phyloP scores from a whole-genome alignment of 2,797 vertebrate genomes.

The Argentina silus region DNA sequence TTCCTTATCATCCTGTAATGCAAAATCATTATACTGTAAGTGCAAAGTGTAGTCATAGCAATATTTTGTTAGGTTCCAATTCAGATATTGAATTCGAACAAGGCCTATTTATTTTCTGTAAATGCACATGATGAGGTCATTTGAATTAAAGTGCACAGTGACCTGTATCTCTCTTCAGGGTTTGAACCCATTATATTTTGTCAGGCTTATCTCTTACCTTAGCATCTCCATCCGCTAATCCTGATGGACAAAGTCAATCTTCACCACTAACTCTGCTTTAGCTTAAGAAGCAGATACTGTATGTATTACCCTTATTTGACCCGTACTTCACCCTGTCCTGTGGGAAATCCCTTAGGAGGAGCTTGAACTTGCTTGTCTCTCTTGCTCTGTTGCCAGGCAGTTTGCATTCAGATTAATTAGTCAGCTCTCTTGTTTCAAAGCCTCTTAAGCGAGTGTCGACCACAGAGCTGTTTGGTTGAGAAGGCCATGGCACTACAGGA shows the following conservation, averaged over 20 bases:
- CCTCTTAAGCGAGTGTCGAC: conserved; percentile 66
- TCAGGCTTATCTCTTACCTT: conserved; percentile 57
- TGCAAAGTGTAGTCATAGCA: no score
- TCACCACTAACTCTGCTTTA: conserved; percentile 54
- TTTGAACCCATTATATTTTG: conserved; percentile 47
- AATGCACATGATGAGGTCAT: conserved; percentile 34
- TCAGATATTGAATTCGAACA: not conserved
- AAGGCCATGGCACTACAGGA: conserved; percentile 22
- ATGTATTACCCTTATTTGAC: conserved; percentile 33
- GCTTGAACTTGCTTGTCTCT: conserved; percentile 41
- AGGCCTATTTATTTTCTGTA: conserved; percentile 14
- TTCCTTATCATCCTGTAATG: no score
- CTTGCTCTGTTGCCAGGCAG: conserved; percentile 73
- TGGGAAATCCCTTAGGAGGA: conserved; percentile 56
- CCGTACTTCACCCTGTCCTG: conserved; percentile 51
- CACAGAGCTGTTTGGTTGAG: conserved; percentile 48
- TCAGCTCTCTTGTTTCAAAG: conserved; percentile 70
- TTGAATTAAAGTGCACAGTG: conserved; percentile 62
- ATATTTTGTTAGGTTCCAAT: no score
- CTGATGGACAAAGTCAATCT: conserved; percentile 33
- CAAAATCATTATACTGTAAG: no score
- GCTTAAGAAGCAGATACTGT: conserved; percentile 50
- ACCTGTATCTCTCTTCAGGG: conserved; percentile 54
- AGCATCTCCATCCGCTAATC: conserved; percentile 62
- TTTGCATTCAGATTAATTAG: conserved; percentile 67